Evolutionary conservation across 2,797 vertebrate species (phyloP).

Genomic region (Etheostoma nigrum): DNA sequence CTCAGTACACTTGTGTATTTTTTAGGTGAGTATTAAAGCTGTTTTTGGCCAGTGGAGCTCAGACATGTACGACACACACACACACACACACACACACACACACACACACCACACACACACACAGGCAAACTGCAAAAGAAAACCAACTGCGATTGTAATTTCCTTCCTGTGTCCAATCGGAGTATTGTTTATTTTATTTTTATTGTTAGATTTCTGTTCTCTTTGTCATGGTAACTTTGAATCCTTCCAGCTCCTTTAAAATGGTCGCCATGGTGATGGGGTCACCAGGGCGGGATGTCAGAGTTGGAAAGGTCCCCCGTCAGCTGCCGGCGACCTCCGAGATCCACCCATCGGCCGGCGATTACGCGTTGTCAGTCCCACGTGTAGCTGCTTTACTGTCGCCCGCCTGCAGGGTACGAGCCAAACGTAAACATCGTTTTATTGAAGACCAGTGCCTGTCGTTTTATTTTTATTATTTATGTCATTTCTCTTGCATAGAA

Average conservation of each 20-base stretch:
- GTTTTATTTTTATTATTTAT: slow-evolving; percentile 1
- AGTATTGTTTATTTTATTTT: not conserved
- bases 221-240: not conserved
- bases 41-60: slow-evolving; percentile 1
- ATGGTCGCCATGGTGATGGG: slow-evolving; percentile 19
- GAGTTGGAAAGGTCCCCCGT: not conserved
- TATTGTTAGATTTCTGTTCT: not conserved
- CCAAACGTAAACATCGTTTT: not conserved
- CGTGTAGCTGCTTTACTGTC: slow-evolving; percentile 9
- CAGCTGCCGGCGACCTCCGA: not conserved
- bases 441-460: slow-evolving; percentile 31
- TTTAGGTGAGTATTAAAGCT: slow-evolving; percentile 23
- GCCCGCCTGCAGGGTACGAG: slow-evolving; percentile 10
- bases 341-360: not conserved
- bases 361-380: not conserved
- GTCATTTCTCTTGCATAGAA: not conserved
- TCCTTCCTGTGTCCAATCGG: slow-evolving; percentile 30
- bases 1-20: slow-evolving; percentile 6
- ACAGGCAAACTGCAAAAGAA: slow-evolving; percentile 20
- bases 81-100: too few relatives aligned
- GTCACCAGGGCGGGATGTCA: not conserved
- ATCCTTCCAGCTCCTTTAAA: not conserved
- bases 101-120: not conserved
- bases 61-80: not conserved
- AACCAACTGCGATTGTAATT: slow-evolving; percentile 48